Base-by-base conservation (phyloP, 2,888 invertebrate species). In the Maniola hyperantus region DNA sequence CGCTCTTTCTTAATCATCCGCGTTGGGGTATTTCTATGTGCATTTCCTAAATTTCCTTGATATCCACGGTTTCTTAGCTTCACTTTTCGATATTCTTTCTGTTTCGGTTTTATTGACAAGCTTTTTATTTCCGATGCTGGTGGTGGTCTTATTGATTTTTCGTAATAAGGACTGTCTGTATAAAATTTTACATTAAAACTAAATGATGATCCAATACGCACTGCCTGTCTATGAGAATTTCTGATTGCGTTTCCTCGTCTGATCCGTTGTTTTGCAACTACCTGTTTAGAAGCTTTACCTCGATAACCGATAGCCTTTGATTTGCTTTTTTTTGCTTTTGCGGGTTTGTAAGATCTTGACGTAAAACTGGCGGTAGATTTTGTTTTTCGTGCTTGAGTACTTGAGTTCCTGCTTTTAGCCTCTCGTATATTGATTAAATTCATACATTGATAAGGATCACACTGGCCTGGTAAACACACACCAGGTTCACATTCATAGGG, bases 401-500 rank as follows among this genome's bases (percentile, higher is more conserved):
- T 53, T 61, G 55, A 6, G 20, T 69, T 72, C 20, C 58, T 64
- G 54, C 51, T 18, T 65, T 70, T 69, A n/a, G 55, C 62, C 60
- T 74, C 64, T 63, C 74, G 74, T 57, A 65, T 66, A 33, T 78
- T 76, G 5, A 77, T 77, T 53, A 78, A n/a, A 69, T 77, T 66
- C 53, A 75, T 64, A 61, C 81, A 82, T 62, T 72, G 58, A 65
- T 78, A 72, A 20, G 82, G 77, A 71, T 81, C 70, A 67, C 82
- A 82, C 64, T 76, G 65, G 48, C 73, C 75, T 48, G 80, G 78
- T 59, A 74, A 53, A 71, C 81, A 82, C 42, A 78, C 64, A 39
- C 75, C 77, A 42, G 77, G 78, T 64, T 81, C 79, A 70, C 80
- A 82, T 70, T 79, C 78, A 68, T 76, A 75, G 6, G 80, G 74